These are phyloP conservation scores for Drosophila kohkoa DNA, from an alignment of 1,140 invertebrate genomes.

Conservation along the genomic window DNA sequence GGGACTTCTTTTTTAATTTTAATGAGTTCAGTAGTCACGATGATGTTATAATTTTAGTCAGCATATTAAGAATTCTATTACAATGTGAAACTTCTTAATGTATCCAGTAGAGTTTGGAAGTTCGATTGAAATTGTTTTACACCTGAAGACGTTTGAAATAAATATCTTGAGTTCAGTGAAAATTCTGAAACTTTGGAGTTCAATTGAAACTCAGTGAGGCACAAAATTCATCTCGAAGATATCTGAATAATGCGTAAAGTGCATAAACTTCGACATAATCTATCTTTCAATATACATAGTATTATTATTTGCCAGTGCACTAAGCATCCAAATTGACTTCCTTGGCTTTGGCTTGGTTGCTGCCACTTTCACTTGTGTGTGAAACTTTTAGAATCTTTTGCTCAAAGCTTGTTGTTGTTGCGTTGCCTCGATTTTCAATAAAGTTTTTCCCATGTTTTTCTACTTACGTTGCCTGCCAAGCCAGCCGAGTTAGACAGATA, in stretches of 20 bases:
- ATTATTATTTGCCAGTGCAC: slow-evolving; percentile 24
- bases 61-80: background rate
- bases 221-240: background rate
- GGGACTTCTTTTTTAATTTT: background rate
- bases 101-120: background rate
- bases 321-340: slow-evolving; percentile 41
- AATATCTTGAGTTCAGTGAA: background rate
- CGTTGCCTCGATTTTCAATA: slow-evolving; percentile 44
- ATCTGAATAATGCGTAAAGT: slow-evolving; percentile 5
- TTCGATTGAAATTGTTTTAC: background rate
- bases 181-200: background rate
- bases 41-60: background rate
- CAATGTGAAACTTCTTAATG: background rate
- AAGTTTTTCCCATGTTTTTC: slow-evolving; percentile 61
- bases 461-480: slow-evolving; percentile 1
- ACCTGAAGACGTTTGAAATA: background rate
- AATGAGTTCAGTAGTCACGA: background rate
- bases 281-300: slow-evolving; percentile 21
- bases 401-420: slow-evolving; percentile 21
- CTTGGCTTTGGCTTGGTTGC: slow-evolving; percentile 18
- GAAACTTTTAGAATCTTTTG: slow-evolving; percentile 69
- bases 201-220: background rate
- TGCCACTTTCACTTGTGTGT: slow-evolving; percentile 66
- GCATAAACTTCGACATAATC: slow-evolving; percentile 15
- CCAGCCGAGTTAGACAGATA: background rate